phyloP scores from a whole-genome alignment of 2,113 vertebrate species.

The Anas platyrhynchos region DNA sequence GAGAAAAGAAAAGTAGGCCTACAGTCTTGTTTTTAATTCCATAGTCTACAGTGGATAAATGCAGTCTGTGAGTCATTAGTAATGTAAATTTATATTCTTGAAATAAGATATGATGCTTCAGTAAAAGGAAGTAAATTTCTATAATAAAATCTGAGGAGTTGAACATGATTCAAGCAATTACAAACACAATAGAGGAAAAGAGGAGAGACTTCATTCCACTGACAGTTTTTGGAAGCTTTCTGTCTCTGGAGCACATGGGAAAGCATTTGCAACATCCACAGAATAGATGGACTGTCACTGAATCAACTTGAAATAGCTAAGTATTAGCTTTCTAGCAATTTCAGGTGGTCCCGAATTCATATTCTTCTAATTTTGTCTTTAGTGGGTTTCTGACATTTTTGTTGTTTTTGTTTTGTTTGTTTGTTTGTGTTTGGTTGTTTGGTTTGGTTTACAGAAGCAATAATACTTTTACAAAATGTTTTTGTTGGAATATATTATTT shows the following conservation, averaged over 20 bases:
- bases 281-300: not conserved
- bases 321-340: not conserved
- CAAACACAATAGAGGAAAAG: not conserved
- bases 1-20: not conserved
- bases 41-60: not conserved
- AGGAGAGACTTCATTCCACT: not conserved
- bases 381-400: fast-evolving
- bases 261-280: not conserved
- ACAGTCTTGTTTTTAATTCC: not conserved
- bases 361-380: not conserved
- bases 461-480: not conserved
- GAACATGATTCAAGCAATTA: not conserved
- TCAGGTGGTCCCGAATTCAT: not conserved
- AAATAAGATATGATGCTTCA: not conserved
- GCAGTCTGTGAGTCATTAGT: not conserved
- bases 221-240: conserved; percentile 26
- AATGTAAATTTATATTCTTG: conserved; percentile 20
- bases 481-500: not conserved
- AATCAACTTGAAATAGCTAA: not conserved
- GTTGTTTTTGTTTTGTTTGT: not conserved
- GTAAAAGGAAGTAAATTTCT: not conserved
- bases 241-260: not conserved
- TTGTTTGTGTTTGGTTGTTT: not conserved
- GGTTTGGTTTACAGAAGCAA: not conserved
- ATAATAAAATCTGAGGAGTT: not conserved